Percentiles rank a stretch among this genome's conserved stretches.
These are phyloP conservation scores for Trissolcus japonicus DNA, from an alignment of 2,888 invertebrate species.

Conservation along the genomic window DNA sequence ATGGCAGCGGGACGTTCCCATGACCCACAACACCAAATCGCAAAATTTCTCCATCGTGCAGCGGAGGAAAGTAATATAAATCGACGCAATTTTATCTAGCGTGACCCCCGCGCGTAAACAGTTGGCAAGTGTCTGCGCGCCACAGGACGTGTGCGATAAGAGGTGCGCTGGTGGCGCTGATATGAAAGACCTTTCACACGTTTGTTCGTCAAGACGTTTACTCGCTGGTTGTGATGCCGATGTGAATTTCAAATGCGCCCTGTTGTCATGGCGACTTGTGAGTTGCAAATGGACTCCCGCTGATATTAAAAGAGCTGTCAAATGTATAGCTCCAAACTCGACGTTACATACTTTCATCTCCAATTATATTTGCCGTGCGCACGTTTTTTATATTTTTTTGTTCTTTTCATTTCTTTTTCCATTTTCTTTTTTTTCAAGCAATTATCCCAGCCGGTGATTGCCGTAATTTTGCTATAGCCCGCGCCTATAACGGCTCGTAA, in stretches of 20 bases:
- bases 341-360: constrained; percentile 39
- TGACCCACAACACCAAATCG: constrained; percentile 38
- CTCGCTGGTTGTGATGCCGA: constrained; percentile 32
- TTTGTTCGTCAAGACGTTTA: constrained; percentile 46
- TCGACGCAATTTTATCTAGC: constrained; percentile 28
- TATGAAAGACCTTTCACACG: constrained; percentile 49
- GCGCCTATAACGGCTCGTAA: background rate
- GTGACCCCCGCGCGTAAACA: constrained; percentile 18
- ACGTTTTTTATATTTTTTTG: too few species aligned
- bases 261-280: constrained; percentile 46
- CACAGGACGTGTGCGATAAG: constrained; percentile 37
- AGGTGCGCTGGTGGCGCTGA: constrained; percentile 18
- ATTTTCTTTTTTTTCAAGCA: constrained; percentile 8
- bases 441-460: constrained; percentile 18
- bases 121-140: constrained; percentile 35
- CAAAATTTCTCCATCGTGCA: constrained; percentile 37
- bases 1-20: constrained; percentile 24
- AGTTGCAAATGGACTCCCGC: constrained; percentile 53
- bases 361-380: constrained; percentile 28
- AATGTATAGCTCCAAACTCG: constrained; percentile 41
- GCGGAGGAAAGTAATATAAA: constrained; percentile 44
- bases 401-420: too few species aligned
- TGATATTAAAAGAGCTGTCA: constrained; percentile 56
- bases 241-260: constrained; percentile 46
- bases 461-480: constrained; percentile 36